Base-by-base conservation (phyloP, 2,113 vertebrate genomes). In the Epinephelus moara region DNA sequence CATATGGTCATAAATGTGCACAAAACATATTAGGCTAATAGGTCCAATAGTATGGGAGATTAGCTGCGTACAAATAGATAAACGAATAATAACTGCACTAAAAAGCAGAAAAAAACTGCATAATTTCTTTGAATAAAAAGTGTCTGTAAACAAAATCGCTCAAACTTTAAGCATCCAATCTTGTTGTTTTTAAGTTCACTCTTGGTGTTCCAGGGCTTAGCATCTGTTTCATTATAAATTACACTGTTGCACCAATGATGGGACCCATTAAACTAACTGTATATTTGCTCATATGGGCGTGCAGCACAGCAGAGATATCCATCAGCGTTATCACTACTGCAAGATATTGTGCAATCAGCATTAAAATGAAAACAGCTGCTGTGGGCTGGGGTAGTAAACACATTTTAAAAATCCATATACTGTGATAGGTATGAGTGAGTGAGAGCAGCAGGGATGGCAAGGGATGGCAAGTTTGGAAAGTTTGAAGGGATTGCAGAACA, bases 401-500 rank as follows among this genome's bases (percentile, higher is more conserved):
- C 2, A 27, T 67, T 85, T 57, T 53, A 17, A 73, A 45, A 80
- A 75, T 61, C 5, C 10, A 61, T 42, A 19, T 2, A 71, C 42
- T 21, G 21, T 57, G 37, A 18, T 60, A n/a, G 47, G 70, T 79
- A 37, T n/a, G 52, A 69, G 19, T 40, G n/a, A 78, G 37, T 56
- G 37, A 62, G 11, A 66, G 63, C 78, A 73, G 71, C 25, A 37
- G 40, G 72, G 68, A 62, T 59, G 45, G 69, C 47, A 47, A 37
- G 13, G 50, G 45, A 53, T 15, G 56, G n/a, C 14, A 59, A 49
- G 52, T 78, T 76, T 68, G 57, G 64, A 68, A 52, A 55, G 73
- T 62, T 73, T 83, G 73, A 56, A 52, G 62, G 70, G 85, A 80
- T 60, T 57, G 25, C 27, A 7, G 74, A 83, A 62, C 86, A 92